Percentiles rank a stretch among this genome's conserved stretches.
Conservation (phyloP, 2,797 vertebrate genomes). For the Siniperca scherzeri region DNA sequence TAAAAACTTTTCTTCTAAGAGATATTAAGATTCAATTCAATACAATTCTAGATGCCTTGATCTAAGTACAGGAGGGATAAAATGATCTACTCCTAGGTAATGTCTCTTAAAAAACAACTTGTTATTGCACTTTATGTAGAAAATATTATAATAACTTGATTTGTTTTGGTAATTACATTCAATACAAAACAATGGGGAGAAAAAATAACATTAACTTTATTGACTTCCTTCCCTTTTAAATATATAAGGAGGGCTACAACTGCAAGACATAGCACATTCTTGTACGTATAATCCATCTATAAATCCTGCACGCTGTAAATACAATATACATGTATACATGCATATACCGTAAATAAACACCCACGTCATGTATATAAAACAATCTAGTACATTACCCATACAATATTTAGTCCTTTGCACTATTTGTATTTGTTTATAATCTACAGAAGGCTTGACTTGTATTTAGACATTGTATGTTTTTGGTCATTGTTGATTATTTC, state of each 20-base stretch:
- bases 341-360: no score
- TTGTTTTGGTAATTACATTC: neutral
- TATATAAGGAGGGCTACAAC: neutral
- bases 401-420: no score
- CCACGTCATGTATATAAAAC: no score
- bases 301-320: no score
- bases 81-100: neutral
- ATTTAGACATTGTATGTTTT: no score
- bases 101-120: neutral
- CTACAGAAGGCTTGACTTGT: no score
- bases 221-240: neutral
- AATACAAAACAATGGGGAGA: neutral
- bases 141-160: neutral
- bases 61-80: neutral
- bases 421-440: no score
- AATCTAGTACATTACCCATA: no score
- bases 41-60: neutral
- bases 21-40: neutral
- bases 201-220: neutral
- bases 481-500: no score
- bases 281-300: neutral
- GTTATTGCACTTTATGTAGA: neutral
- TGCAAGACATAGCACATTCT: slow-evolving; percentile 10
- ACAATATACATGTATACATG: no score
- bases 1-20: neutral